Conservation (phyloP, 92 coral and sea anemone genomes). For the Muricea muricata region DNA sequence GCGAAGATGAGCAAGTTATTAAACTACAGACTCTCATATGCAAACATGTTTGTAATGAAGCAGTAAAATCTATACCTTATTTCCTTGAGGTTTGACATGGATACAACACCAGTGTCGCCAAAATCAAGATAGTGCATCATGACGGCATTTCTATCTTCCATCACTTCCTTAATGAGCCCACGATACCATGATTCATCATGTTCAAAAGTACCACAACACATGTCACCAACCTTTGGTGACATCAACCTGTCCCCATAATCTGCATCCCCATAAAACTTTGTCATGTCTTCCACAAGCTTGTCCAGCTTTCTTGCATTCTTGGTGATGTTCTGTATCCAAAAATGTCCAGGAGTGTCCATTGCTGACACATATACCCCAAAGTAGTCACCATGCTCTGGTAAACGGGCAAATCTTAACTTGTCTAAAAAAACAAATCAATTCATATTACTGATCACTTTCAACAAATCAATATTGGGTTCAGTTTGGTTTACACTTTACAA, state of each 20-base stretch:
- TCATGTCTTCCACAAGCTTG: conserved; percentile 67
- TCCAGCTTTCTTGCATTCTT: conserved; percentile 77
- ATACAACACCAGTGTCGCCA: conserved; percentile 81
- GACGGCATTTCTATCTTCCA: conserved; percentile 66
- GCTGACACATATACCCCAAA: conserved; percentile 93
- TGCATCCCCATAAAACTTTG: conserved; percentile 46
- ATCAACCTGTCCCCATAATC: conserved; percentile 24
- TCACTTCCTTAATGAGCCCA: conserved; percentile 73
- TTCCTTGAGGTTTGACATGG: conserved; percentile 72
- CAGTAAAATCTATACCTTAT: conserved; percentile 78
- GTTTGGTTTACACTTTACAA: too few species aligned
- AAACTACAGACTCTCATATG: too few species aligned
- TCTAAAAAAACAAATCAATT: background rate
- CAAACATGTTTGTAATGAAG: too few species aligned
- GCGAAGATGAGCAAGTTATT: too few species aligned
- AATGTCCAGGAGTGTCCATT: conserved; percentile 77
- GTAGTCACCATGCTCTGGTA: conserved; percentile 78
- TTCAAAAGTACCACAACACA: conserved; percentile 89
- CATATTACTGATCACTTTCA: too few species aligned
- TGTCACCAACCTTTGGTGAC: conserved; percentile 65
- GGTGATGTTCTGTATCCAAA: conserved; percentile 84
- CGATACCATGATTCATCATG: conserved; percentile 89
- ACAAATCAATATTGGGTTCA: too few species aligned
- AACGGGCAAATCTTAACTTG: conserved; percentile 49
- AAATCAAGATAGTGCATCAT: conserved; percentile 82